Base-by-base conservation (phyloP, 1,140 invertebrate species). In the Cydia amplana region DNA sequence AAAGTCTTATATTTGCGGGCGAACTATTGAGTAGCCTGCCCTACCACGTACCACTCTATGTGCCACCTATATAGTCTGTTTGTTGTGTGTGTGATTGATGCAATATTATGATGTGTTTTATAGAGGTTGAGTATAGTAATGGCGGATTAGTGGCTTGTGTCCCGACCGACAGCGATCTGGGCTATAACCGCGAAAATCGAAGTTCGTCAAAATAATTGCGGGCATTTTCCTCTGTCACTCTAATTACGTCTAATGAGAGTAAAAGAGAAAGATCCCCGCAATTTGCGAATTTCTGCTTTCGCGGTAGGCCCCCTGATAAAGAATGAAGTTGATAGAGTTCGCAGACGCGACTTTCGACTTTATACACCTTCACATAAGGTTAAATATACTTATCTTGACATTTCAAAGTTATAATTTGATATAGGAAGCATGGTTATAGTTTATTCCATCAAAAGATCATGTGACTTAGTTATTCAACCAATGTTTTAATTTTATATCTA, bases 71-170 rank as follows among this genome's bases (percentile, higher is more conserved):
- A 55, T 40, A 40, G 1, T 10, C 7, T 9, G 36, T 72, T 51
- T 70, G 65, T 70, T 20, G n/a, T n/a, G 65, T 46, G 46, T 36
- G 64, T 40, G 73, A 18, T 65, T 36, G 36, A 73, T 73, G 74
- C 74, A 75, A 75, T 78, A 78, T 43, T 32, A 75, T 25, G 10
- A 40, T 74, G 63, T 78, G 74, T 70, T 60, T 60, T 60, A 60
- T 60, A 60, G 55, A 60, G 55, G 55, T 60, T 60, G 55, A 60
- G 10, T 60, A 10, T n/a, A 60, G n/a, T 51, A 18, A 51, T 51
- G 55, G 55, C 20, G 16, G 55, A 51, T 14, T 18, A 9, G 55
- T 23, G 16, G 55, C 9, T 23, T 60, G 55, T 60, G 55, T 60
- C 55, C 55, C 55, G 20, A 23, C 5, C 55, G 55, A 60, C 18